Conservation (phyloP, 2,888 invertebrate species). For the Drosophila gaucha region DNA sequence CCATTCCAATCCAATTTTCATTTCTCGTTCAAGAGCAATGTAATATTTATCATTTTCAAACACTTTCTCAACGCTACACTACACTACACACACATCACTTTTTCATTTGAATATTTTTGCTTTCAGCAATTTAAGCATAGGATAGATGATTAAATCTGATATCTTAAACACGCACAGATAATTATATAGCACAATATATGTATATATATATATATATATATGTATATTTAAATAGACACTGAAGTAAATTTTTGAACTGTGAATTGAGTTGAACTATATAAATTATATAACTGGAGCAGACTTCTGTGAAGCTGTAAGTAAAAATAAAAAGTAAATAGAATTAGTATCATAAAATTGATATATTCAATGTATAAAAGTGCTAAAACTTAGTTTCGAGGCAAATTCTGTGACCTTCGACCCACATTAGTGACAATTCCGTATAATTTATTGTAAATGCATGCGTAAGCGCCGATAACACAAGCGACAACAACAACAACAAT, state of each 20-base stretch:
- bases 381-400: neutral
- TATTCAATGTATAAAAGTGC: neutral
- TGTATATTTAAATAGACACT: conserved; percentile 35
- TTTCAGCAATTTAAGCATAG: conserved; percentile 5
- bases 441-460: conserved; percentile 63
- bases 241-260: conserved; percentile 17
- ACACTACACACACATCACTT: conserved; percentile 18
- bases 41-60: conserved; percentile 6
- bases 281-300: conserved; percentile 6
- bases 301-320: conserved; percentile 29
- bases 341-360: neutral
- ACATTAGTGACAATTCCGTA: conserved; percentile 38
- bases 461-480: conserved; percentile 43
- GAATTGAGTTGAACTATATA: conserved; percentile 6
- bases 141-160: conserved; percentile 13
- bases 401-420: conserved; percentile 35
- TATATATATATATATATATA: neutral
- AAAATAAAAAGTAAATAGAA: conserved; percentile 18
- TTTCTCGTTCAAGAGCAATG: conserved; percentile 14
- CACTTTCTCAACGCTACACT: conserved; percentile 10
- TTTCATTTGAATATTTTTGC: conserved; percentile 5
- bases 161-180: conserved; percentile 18
- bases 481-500: conserved; percentile 26
- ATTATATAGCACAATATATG: too few species aligned
- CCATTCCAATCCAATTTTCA: conserved; percentile 13